phyloP scores from a whole-genome alignment of 2,888 invertebrate species.

The Dynastes maya region DNA sequence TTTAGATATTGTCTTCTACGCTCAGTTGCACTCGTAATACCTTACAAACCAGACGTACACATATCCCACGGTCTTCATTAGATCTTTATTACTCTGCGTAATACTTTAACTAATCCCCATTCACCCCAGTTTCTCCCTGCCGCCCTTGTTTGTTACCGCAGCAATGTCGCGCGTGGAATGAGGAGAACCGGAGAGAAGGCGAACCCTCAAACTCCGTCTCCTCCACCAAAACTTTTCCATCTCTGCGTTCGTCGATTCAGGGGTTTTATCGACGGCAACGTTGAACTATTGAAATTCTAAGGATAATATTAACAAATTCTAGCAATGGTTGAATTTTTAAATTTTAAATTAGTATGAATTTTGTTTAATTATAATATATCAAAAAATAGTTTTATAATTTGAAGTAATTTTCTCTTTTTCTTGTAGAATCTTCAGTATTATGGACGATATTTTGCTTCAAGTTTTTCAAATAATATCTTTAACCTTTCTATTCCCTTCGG shows the following conservation, averaged over 20 bases:
- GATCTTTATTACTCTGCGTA: conserved; percentile 47
- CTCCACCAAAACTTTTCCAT: conserved; percentile 29
- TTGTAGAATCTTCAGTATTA: too few species aligned
- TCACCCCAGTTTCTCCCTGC: conserved; percentile 44
- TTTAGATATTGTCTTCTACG: conserved; percentile 1
- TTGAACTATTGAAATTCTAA: conserved; percentile 6
- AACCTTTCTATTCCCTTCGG: too few species aligned
- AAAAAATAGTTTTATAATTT: too few species aligned
- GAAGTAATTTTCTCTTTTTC: too few species aligned
- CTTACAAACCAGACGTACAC: conserved; percentile 31
- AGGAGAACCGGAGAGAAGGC: neutral
- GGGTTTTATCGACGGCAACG: conserved; percentile 8
- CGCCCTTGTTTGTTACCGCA: conserved; percentile 45
- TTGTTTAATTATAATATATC: too few species aligned
- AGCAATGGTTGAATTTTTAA: neutral
- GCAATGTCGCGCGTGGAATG: conserved; percentile 12
- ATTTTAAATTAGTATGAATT: neutral
- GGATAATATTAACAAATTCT: conserved; percentile 11
- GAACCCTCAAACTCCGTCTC: conserved; percentile 30
- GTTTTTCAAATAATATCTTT: too few species aligned
- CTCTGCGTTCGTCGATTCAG: conserved; percentile 16
- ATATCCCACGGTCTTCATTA: conserved; percentile 46
- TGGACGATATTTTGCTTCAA: too few species aligned
- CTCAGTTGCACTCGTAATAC: conserved; percentile 5
- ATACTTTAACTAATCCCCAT: conserved; percentile 44